Evolutionary conservation across 2,113 vertebrate species (phyloP), one percentile per base, ranked within the genome.

Genomic region (Upupa epops): DNA sequence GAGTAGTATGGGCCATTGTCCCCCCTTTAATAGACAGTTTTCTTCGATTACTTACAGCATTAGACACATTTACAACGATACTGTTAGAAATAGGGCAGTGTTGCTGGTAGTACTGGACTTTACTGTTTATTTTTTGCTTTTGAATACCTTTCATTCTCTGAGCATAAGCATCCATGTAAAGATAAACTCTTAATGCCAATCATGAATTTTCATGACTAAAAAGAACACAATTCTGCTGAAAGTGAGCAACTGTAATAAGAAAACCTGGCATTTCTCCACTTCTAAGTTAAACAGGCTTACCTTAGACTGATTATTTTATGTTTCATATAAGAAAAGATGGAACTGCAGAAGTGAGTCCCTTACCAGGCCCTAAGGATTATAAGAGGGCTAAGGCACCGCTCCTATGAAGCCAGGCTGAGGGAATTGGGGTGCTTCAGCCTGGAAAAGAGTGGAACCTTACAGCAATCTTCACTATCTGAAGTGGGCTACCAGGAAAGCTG

Each of bases 31-130:
- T 28, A 59, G 11, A 26, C 22, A 55, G 22, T 18, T 78, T 76
- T 73, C 64, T 83, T 70, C 58, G 21, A 45, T 66, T 63, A 88
- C 20, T 74, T 40, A 46, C 12, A 71, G 13, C 13, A 86, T 37
- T 15, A 25, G 9, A 13, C 32, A 60, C 58, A 55, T 58, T 59
- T 61, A 29, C 51, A 58, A 29, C 9, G 9, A 34, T 9, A 61
- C 12, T 24, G 3, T 17, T 79, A 46, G n/a, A 37, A 91, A 63
- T 31, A 78, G 7, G 14, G 25, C 24, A 80, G 24, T 26, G 28
- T 61, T 80, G 28, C 10, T 29, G 11, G 11, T 37, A 0, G 0
- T 28, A 36, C 0, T 49, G n/a, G 24, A 65, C 19, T 46, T 84
- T 3, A 65, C 7, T 12, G 55, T 66, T 25, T 88, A 37, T 80